Evolutionary conservation across 2,113 vertebrate species (phyloP), one percentile per base, ranked within the genome.

Genomic region (Hyperoodon ampullatus): DNA sequence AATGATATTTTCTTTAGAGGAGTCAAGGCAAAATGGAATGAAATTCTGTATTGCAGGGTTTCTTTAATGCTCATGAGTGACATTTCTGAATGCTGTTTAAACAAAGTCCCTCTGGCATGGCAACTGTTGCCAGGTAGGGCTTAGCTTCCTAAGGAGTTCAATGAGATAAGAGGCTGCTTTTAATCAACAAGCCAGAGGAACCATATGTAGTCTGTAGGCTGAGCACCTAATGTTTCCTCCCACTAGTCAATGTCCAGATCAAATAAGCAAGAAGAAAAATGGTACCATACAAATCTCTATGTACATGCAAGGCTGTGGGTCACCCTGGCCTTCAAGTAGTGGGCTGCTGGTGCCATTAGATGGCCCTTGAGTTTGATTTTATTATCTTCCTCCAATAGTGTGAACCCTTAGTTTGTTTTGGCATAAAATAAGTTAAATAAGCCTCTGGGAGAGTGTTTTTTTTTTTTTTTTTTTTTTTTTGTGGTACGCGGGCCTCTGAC

Each of bases 1-100:
- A 87, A 70, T 7, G 42, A n/a, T 63, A 42, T 66, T 86, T 92
- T 86, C 68, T 85, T 93, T 63, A 88, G 30, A 81, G 92, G 65
- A 87, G 53, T 68, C 61, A 85, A 88, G 26, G 53, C 58, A 66
- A 85, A 63, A 42, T 77, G 42, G 55, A 88, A 44, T 71, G 18
- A 47, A 61, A 75, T 50, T 71, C 42, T 80, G 90, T 77, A 35
- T 70, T 70, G 50, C 44, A 58, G 6, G 30, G 33, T 39, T 39
- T 39, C 39, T 39, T 39, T 39, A 39, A 39, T 39, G 39, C 39
- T 39, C 39, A 39, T 3, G 39, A 39, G 39, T 39, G 39, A 3
- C 39, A 39, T 39, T 39, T 39, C 39, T 39, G 39, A 39, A 39
- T 39, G 39, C 39, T 39, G 39, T 39, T 39, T 39, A 39, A 39